A percentile compares a stretch with the other conserved stretches of the same genome.
phyloP scores from a whole-genome alignment of 2,797 vertebrate species.

The Clarias pachynema region DNA sequence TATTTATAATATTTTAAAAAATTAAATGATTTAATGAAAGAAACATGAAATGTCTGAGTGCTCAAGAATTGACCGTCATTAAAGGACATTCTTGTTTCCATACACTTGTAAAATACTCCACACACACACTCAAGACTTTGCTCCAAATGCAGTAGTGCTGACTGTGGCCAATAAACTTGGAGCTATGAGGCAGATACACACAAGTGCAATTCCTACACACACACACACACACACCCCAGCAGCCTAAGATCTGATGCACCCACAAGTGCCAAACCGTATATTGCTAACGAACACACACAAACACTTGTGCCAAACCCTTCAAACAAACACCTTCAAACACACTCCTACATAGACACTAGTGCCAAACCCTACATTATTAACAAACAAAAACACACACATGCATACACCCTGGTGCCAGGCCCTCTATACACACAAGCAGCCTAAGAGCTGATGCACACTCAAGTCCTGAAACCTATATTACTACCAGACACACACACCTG shows the following conservation, averaged over 20 bases:
- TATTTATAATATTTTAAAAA: background rate
- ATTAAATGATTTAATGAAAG: background rate
- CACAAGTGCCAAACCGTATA: too few relatives aligned
- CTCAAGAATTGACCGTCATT: background rate
- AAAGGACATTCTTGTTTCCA: background rate
- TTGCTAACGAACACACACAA: too few relatives aligned
- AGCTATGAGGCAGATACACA: conserved; percentile 11
- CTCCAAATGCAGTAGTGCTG: conserved; percentile 17
- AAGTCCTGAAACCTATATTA: background rate
- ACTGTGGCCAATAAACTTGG: conserved; percentile 3
- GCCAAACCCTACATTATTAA: background rate
- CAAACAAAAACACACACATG: background rate
- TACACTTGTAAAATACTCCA: background rate
- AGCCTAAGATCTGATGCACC: too few relatives aligned
- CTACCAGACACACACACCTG: conserved; percentile 9
- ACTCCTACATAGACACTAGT: too few relatives aligned
- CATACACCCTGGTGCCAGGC: background rate
- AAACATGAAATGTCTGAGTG: background rate
- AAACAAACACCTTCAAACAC: too few relatives aligned
- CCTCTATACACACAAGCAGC: conserved; percentile 1
- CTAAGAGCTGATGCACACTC: conserved; percentile 14
- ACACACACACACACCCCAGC: background rate
- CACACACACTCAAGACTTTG: background rate
- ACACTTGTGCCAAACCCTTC: too few relatives aligned
- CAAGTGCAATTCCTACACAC: conserved; percentile 19